Evolutionary conservation across 2,888 invertebrate genomes (phyloP), one percentile per base, ranked within the genome.

Genomic region (Drosophila meridiana): DNA sequence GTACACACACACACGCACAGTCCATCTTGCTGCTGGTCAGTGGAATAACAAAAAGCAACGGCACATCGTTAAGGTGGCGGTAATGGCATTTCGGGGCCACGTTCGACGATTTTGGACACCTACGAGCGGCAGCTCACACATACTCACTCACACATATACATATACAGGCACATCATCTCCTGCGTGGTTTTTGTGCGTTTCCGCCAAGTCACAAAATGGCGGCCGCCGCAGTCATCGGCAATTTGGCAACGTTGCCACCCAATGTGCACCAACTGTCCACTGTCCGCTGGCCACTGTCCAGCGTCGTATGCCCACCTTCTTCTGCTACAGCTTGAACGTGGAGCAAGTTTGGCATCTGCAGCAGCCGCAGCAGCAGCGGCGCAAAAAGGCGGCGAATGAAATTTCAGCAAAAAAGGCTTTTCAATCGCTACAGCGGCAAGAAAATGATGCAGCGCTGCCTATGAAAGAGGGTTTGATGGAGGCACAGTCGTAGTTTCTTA

Each of bases 191-290:
- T 67, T 60, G 62, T 68, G 60, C 56, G 60, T 74, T 87, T 84
- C 85, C 89, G 76, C 87, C 85, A 89, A 85, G 89, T 87, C 87
- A 76, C 87, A 89, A 87, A 89, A 87, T 87, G 89, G 87, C 89
- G 89, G 81, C 86, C 59, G 62, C 56, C 40, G 68, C 72, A 71
- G 78, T 81, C 81, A 79, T 77, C 71, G 80, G 68, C 79, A 68
- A 80, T 82, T 87, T 89, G 86, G 86, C 76, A 89, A 89, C 80
- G 77, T 83, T 74, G 76, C 72, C 80, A 78, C 45, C 76, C 57
- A 13, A 45, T 6, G 26, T 34, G 43, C 57, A 34, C 43, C 36
- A 45, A 40, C 32, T 40, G 40, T 40, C 40, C 26, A 13, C 42
- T 36, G 26, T 28, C 53, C 53, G n/a, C 32, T 40, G 40, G n/a